Evolutionary conservation across 2,888 invertebrate genomes (phyloP).

Genomic region (Liopterus haemorrhoidalis): DNA sequence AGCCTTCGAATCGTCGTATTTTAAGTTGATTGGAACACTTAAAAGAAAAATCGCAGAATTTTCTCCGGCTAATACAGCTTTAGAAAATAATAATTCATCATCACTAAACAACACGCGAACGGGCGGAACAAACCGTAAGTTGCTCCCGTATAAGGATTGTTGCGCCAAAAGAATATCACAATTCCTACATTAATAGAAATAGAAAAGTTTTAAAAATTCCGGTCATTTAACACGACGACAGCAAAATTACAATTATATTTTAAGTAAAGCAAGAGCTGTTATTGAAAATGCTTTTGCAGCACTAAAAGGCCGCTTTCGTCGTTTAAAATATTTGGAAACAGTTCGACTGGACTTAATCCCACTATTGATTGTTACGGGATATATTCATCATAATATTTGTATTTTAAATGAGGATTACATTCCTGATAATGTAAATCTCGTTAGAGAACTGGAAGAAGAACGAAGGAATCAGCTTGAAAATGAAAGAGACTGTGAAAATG

Average conservation of each 20-base stretch:
- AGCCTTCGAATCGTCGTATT: no score
- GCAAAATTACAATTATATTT: conserved; percentile 27
- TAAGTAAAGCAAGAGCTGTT: conserved; percentile 23
- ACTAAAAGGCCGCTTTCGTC: conserved; percentile 30
- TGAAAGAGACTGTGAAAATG: no score
- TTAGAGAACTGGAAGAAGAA: no score
- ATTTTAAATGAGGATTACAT: conserved; percentile 23
- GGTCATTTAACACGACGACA: conserved; percentile 13
- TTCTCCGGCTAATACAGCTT: no score
- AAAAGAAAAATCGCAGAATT: no score
- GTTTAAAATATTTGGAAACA: conserved; percentile 28
- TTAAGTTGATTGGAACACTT: no score
- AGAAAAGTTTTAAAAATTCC: conserved; percentile 23
- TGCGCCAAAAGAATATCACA: conserved; percentile 25
- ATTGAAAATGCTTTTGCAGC: conserved; percentile 32
- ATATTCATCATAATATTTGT: conserved; percentile 30
- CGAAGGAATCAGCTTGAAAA: no score
- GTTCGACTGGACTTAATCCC: conserved; percentile 26
- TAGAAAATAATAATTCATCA: no score
- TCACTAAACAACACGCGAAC: no score
- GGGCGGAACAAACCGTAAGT: no score
- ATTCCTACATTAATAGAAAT: conserved; percentile 29
- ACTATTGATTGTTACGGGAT: conserved; percentile 26
- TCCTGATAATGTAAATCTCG: no score
- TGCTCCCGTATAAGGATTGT: conserved; percentile 28